phyloP scores from a whole-genome alignment of 2,888 invertebrate species.

The Aphodius granarius region DNA sequence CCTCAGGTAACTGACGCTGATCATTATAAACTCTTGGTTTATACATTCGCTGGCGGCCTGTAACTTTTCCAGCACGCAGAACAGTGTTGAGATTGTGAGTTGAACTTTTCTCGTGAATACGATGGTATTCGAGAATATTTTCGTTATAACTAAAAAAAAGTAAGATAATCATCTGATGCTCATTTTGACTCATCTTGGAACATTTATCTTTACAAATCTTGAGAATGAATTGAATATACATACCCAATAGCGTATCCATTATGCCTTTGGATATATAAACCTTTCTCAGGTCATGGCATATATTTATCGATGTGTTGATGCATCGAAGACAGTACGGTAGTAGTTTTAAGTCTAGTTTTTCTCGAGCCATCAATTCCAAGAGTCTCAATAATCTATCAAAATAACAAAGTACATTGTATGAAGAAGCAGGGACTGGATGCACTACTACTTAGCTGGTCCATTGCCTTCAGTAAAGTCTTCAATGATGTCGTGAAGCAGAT shows the following conservation, averaged over 20 bases:
- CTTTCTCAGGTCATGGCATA: background rate
- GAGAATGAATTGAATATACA: background rate
- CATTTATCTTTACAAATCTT: too few species aligned
- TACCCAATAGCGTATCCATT: background rate
- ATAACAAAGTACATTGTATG: background rate
- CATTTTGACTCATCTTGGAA: too few species aligned
- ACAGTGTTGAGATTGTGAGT: constrained; percentile 39
- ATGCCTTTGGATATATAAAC: background rate
- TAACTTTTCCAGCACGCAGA: constrained; percentile 32
- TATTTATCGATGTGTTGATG: background rate
- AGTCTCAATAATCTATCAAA: background rate
- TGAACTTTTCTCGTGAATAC: constrained; percentile 39
- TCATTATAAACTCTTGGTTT: background rate
- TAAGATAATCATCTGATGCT: background rate
- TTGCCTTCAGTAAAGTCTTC: constrained; percentile 11
- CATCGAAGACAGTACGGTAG: background rate
- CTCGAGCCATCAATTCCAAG: background rate
- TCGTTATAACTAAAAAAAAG: background rate
- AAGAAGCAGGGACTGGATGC: background rate
- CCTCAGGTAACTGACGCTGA: background rate
- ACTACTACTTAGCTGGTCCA: constrained; percentile 17
- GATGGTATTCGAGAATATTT: background rate
- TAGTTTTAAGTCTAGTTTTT: background rate
- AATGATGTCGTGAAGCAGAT: constrained; percentile 5
- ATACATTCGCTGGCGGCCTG: background rate